phyloP scores from a whole-genome alignment of 1,140 invertebrate species.

The Trissolcus basalis region DNA sequence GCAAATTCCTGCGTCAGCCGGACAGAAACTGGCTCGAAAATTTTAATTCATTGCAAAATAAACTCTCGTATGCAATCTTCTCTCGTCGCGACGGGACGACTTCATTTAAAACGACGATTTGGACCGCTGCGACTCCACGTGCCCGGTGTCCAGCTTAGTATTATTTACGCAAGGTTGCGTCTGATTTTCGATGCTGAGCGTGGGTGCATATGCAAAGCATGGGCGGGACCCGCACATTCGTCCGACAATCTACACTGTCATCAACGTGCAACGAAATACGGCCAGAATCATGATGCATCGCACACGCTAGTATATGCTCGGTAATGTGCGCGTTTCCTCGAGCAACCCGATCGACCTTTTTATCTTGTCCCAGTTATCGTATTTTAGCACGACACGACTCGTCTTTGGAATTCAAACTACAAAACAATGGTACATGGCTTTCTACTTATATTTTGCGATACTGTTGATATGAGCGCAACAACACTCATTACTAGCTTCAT shows the following conservation, averaged over 20 bases:
- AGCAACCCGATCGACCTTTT: slow-evolving; percentile 54
- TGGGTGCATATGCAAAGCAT: slow-evolving; percentile 67
- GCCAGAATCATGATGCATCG: slow-evolving; percentile 60
- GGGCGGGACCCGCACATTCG: slow-evolving; percentile 61
- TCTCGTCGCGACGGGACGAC: slow-evolving; percentile 7
- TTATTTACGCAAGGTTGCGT: slow-evolving; percentile 46
- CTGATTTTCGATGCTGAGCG: slow-evolving; percentile 46
- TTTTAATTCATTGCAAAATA: slow-evolving; percentile 36
- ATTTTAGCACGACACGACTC: slow-evolving; percentile 54
- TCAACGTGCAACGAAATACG: slow-evolving; percentile 64
- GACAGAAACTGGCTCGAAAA: slow-evolving; percentile 9
- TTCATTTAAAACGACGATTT: slow-evolving; percentile 45
- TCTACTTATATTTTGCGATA: slow-evolving; percentile 57
- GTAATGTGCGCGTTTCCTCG: slow-evolving; percentile 53
- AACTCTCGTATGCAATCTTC: slow-evolving; percentile 23
- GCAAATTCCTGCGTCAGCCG: slow-evolving; percentile 5
- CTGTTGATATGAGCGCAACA: slow-evolving; percentile 29
- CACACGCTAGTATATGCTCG: slow-evolving; percentile 41
- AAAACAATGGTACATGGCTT: slow-evolving; percentile 59
- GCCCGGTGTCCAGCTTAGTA: slow-evolving; percentile 43
- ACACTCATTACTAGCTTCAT: background rate
- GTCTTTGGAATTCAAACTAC: slow-evolving; percentile 59
- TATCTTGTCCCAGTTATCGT: slow-evolving; percentile 64
- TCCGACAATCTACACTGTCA: slow-evolving; percentile 68
- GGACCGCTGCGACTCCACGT: slow-evolving; percentile 10